Percentiles rank a stretch among this genome's conserved stretches.
These are phyloP conservation scores for Tretioscincus oriximinensis DNA, from an alignment of 2,113 vertebrate genomes.

Conservation along the genomic window DNA sequence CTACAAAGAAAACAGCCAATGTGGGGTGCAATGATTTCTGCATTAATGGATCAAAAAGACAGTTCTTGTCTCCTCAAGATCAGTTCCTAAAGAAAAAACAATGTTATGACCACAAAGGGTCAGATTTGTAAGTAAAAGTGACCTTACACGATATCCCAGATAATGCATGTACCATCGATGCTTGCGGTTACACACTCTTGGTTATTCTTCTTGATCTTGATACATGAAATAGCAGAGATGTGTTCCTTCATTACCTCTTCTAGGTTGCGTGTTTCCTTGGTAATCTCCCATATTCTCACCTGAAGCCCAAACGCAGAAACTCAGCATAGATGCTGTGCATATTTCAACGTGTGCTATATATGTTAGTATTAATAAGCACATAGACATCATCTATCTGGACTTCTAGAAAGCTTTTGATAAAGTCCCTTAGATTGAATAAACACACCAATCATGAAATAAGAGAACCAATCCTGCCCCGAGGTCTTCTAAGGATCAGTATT, in stretches of 20 bases:
- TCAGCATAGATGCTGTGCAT: not conserved
- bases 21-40: not conserved
- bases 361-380: too few species aligned
- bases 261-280: slow-evolving; percentile 67
- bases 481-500: too few species aligned
- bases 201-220: slow-evolving; percentile 82
- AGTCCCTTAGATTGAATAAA: not conserved
- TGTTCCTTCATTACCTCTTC: slow-evolving; percentile 82
- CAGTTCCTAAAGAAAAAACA: not conserved
- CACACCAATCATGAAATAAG: too few species aligned
- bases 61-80: not conserved
- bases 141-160: slow-evolving; percentile 89
- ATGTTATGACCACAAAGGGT: not conserved
- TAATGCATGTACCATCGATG: slow-evolving; percentile 85
- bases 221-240: slow-evolving; percentile 78
- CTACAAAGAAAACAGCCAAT: too few species aligned
- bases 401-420: too few species aligned
- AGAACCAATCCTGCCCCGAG: too few species aligned
- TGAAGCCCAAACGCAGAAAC: slow-evolving; percentile 42
- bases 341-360: not conserved
- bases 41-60: not conserved
- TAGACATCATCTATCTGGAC: too few species aligned
- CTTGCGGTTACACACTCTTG: slow-evolving; percentile 84
- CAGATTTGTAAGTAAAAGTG: not conserved
- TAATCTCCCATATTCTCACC: slow-evolving; percentile 85